These are phyloP conservation scores for Galleria mellonella DNA, from an alignment of 1,140 invertebrate genomes.

Conservation along the genomic window DNA sequence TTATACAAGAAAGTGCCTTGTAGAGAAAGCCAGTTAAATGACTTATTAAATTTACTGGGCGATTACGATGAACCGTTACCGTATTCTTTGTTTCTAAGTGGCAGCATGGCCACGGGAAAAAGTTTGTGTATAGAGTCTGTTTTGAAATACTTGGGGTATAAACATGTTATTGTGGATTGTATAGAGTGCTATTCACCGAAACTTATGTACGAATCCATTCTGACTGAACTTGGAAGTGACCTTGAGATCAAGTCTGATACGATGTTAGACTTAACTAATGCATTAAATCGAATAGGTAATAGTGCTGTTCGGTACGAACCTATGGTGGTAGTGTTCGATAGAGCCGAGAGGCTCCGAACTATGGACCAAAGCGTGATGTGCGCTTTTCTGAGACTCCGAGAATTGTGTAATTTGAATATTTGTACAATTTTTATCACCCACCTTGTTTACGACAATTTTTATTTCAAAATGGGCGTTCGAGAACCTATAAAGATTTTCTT, in stretches of 20 bases:
- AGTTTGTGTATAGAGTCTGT: conserved; percentile 78
- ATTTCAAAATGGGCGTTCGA: conserved; percentile 79
- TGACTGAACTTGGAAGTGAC: conserved; percentile 75
- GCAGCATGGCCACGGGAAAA: conserved; percentile 88
- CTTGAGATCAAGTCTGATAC: conserved; percentile 79
- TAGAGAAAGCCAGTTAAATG: conserved; percentile 75
- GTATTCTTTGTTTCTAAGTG: conserved; percentile 82
- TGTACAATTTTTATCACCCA: conserved; percentile 86
- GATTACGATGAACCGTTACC: conserved; percentile 76
- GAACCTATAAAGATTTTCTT: conserved; percentile 86
- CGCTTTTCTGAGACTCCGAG: conserved; percentile 81
- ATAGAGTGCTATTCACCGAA: conserved; percentile 86
- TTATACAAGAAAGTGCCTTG: conserved; percentile 72
- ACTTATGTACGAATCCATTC: conserved; percentile 85
- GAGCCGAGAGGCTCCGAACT: conserved; percentile 84
- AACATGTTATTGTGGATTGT: conserved; percentile 84
- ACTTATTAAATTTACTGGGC: conserved; percentile 77
- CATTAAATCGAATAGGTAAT: conserved; percentile 64
- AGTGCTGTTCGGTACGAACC: conserved; percentile 51
- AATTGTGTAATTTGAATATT: conserved; percentile 83
- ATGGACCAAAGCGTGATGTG: conserved; percentile 80
- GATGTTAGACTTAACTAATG: conserved; percentile 82
- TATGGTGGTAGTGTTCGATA: conserved; percentile 83
- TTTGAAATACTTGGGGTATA: conserved; percentile 76
- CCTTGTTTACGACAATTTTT: conserved; percentile 87